Base-by-base conservation (phyloP, 2,797 vertebrate species). In the Rallus crepitans region DNA sequence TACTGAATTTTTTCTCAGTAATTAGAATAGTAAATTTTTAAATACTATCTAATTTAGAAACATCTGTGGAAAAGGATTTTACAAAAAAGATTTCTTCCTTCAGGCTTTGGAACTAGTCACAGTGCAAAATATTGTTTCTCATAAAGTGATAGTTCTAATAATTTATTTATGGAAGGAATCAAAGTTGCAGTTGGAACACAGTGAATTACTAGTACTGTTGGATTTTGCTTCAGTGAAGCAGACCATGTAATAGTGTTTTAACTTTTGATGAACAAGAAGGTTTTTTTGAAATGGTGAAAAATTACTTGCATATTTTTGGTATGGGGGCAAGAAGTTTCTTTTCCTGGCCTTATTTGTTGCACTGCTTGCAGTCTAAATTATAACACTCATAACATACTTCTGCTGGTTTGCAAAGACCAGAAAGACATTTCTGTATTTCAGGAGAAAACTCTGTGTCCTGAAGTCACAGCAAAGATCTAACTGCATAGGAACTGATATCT, bases 31-130 rank as follows among this genome's bases (percentile, higher is more conserved):
- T 94, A 90, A 89, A 82, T 77, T 95, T 97, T 93, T 94, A 83
- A 97, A 94, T 94, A 90, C 48, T 86, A 55, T 88, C 81, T 89
- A 93, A 93, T 93, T 90, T 89, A 73, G 59, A 89, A 93, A 76
- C 45, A 95, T 91, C 56, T 86, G 40, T 83, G 13, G 20, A 76
- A 94, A 92, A 72, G 16, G 11, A 53, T 37, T 70, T 69, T 87
- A 56, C n/a, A 83, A 94, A 45, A 85, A 85, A 72, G 27, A 72
- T 76, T 73, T 93, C 78, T 82, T 85, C 81, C 90, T 92, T 89
- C 72, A 73, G 72, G 72, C 63, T 93, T 66, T 77, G 35, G 50
- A 95, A 93, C 39, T 72, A 83, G 9, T 7, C 76, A 71, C 37
- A 73, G 19, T 70, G 13, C 63, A 94, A 89, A 96, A 87, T 94